Base-by-base conservation (phyloP, 1,140 invertebrate species). In the Drosophila pallidifrons region DNA sequence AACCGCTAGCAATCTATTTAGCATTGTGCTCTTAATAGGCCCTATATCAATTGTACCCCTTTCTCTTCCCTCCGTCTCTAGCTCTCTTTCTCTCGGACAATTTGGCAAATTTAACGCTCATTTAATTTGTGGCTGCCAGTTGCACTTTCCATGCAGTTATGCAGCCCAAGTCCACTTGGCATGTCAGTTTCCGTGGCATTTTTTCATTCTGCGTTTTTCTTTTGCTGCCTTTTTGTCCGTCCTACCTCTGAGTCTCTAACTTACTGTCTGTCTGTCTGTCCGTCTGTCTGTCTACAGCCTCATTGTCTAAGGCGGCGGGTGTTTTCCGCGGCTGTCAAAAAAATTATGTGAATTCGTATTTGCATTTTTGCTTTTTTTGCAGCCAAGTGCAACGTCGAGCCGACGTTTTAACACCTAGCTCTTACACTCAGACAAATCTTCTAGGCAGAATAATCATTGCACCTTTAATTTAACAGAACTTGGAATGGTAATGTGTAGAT, bases 51-150 rank as follows among this genome's bases (percentile, higher is more conserved):
- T 47, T n/a, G 13, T 35, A 46, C 11, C 6, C 30, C 2, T 13
- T 11, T 52, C 15, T 28, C 16, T 30, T 60, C 7, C 8, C 8
- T 7, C 7, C 11, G 0, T 46, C 10, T 45, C n/a, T 45, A 45
- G 8, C n/a, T 15, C 3, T 13, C 11, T 32, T 10, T 35, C 47
- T 41, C n/a, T 41, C 46, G 2, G 35, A 67, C 64, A 58, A 60
- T 82, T 79, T 64, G 30, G 64, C 51, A 49, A 75, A 82, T 80
- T 85, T 85, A 85, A 85, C 81, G 81, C 75, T 81, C 41, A 77
- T 81, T 85, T 81, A 81, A 72, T 71, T 45, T 70, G 54, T 15
- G 28, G 8, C 32, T 11, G 13, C n/a, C 35, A 52, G 47, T 61
- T 61, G 70, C 78, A 68, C 75, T 69, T 71, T 76, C 64, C 52